Base-by-base conservation (phyloP, 1,140 invertebrate genomes). In the Macrocentrus cingulum region DNA sequence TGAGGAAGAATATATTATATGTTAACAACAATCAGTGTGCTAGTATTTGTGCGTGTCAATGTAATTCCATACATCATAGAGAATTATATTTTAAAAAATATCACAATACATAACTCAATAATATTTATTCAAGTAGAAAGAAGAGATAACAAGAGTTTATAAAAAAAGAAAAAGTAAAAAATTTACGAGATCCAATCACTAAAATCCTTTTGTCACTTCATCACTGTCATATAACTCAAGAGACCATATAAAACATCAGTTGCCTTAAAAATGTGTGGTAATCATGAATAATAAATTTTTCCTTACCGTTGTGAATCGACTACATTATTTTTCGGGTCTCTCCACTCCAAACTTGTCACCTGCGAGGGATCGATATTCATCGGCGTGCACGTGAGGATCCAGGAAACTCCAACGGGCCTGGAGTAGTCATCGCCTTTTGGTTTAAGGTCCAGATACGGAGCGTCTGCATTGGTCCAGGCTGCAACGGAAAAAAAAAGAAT, bases 311-410 rank as follows among this genome's bases (percentile, higher is more conserved):
- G 82, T 36, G 81, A 81, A 51, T 86, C 84, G 65, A 92, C 88
- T 19, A 81, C 80, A 34, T 81, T 81, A 62, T 86, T 84, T 19
- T 81, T 75, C 19, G 84, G 84, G 69, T 91, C 88, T 42, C 84
- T 79, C 90, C 90, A 92, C 68, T 89, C 82, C 22, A 90, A 81
- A 61, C 88, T 81, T 1, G 80, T 81, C 22, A 90, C 82, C 11
- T 89, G 78, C 2, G 74, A 71, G 0, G 80, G 72, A 60, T 90
- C 81, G 0, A 81, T 82, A 1, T 85, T 86, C 48, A 80, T 82
- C 1, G 86, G 83, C 58, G 82, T 82, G 69, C 90, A 92, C 1
- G 88, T 90, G 54, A 91, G 71, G 29, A 90, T 82, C 22, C 89
- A 78, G 9, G 83, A 84, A 52, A 84, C 83, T n/a, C 88, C 88